Percentiles rank a stretch among this genome's conserved stretches.
These are phyloP conservation scores for Volucella inflata DNA, from an alignment of 2,888 invertebrate species.

Conservation along the genomic window DNA sequence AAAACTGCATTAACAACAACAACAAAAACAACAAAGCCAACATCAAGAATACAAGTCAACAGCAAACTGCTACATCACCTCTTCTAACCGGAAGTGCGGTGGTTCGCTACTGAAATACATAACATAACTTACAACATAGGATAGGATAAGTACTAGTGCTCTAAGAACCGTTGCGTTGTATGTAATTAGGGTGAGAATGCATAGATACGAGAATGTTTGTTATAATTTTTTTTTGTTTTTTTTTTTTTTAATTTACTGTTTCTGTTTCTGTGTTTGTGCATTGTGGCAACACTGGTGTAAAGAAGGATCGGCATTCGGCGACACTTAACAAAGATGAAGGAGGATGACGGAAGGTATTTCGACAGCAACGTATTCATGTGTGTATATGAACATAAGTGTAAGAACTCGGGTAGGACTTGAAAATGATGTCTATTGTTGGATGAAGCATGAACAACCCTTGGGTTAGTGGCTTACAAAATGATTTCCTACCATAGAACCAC, in stretches of 20 bases:
- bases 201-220: too few species aligned
- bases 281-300: conserved; percentile 23
- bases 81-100: conserved; percentile 36
- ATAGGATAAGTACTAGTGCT: conserved; percentile 69
- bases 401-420: conserved; percentile 30
- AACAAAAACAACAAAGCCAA: background rate
- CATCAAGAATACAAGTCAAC: too few species aligned
- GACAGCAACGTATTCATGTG: conserved; percentile 36
- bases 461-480: conserved; percentile 15
- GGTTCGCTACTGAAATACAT: conserved; percentile 60
- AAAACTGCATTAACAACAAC: background rate
- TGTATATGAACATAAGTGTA: conserved; percentile 41
- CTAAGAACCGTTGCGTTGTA: conserved; percentile 62
- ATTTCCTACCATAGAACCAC: too few species aligned
- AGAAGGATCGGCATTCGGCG: background rate
- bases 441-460: conserved; percentile 29
- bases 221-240: background rate
- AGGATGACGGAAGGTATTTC: background rate
- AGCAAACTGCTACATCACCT: conserved; percentile 6
- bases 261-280: background rate
- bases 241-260: background rate
- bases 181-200: conserved; percentile 52
- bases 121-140: conserved; percentile 18
- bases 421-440: conserved; percentile 46
- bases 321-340: background rate